Evolutionary conservation across 2,888 invertebrate genomes (phyloP).

Genomic region (Epinotia ramella): DNA sequence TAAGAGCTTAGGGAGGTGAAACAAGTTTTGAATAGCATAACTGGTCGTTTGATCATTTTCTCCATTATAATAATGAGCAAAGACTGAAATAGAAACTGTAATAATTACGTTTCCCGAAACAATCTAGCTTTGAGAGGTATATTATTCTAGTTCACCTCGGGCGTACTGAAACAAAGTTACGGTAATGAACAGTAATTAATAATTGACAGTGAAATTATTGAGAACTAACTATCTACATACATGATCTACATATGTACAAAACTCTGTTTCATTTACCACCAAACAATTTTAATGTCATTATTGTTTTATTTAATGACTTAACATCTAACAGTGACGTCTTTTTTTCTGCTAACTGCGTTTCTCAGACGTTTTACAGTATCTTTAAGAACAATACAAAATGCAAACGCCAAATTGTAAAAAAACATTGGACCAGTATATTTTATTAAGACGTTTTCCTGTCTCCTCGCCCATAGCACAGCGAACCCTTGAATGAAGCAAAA

Average conservation of each 20-base stretch:
- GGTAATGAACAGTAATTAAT: too few relatives aligned
- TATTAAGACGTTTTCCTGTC: constrained; percentile 28
- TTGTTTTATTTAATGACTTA: too few relatives aligned
- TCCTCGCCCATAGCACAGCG: constrained; percentile 3
- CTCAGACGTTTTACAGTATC: background rate
- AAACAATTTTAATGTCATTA: too few relatives aligned
- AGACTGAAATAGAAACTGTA: constrained; percentile 17
- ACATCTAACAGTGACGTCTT: too few relatives aligned
- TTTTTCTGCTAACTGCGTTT: background rate
- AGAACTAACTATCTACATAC: too few relatives aligned
- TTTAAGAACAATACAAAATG: background rate
- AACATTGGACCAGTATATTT: constrained; percentile 4
- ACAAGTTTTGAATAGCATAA: background rate
- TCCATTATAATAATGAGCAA: constrained; percentile 39
- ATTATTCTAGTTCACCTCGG: constrained; percentile 15
- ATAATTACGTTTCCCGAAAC: constrained; percentile 25
- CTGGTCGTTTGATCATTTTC: constrained; percentile 33
- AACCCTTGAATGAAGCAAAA: constrained; percentile 34
- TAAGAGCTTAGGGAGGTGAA: background rate
- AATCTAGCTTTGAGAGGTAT: constrained; percentile 12
- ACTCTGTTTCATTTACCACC: too few relatives aligned
- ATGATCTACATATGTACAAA: too few relatives aligned
- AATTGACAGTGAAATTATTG: background rate
- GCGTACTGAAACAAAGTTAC: background rate
- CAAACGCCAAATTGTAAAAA: background rate